These are phyloP conservation scores for Platycercus adscitus DNA, from an alignment of 2,113 vertebrate species.

Conservation along the genomic window DNA sequence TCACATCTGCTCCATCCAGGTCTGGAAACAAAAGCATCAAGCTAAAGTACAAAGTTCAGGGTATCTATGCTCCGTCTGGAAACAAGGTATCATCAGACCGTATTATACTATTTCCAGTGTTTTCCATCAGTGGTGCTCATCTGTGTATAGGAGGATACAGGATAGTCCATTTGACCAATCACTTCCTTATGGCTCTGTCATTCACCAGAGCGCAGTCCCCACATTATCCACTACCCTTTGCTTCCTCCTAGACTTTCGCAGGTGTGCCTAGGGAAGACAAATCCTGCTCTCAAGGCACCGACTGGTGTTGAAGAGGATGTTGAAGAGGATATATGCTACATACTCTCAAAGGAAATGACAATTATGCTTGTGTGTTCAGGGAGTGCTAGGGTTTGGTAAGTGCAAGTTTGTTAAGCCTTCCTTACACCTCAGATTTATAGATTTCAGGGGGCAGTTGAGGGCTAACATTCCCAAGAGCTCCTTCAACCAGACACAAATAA, in stretches of 20 bases:
- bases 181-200: neutral
- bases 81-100: neutral
- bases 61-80: neutral
- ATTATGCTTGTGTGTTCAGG: neutral
- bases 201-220: fast-evolving
- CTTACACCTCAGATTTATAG: neutral
- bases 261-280: neutral
- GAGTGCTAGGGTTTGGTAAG: neutral
- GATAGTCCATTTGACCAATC: neutral
- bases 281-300: neutral
- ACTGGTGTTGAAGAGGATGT: neutral
- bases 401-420: neutral
- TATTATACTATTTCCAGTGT: neutral
- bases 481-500: neutral
- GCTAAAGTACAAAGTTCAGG: fast-evolving
- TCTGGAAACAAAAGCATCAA: neutral
- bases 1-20: neutral
- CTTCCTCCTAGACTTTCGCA: neutral
- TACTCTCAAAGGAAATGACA: neutral
- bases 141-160: neutral
- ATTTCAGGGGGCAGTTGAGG: neutral
- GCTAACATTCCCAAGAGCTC: neutral
- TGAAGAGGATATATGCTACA: neutral
- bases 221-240: neutral
- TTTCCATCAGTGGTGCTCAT: fast-evolving